Base-by-base conservation (phyloP, 1,140 invertebrate species). In the Drosophila malerkotliana region DNA sequence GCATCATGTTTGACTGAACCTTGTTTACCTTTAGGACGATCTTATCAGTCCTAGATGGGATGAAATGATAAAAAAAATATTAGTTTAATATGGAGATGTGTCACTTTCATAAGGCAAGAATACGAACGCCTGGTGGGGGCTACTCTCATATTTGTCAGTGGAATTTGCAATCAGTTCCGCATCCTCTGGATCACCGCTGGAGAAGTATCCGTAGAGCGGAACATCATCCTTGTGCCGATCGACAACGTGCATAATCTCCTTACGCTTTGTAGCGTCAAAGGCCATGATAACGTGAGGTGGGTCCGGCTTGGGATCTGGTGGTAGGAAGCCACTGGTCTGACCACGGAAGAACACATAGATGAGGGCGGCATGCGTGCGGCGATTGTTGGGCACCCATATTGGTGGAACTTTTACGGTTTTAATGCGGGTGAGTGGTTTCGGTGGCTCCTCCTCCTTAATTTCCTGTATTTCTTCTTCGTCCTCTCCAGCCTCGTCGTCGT, bases 231-330 rank as follows among this genome's bases (percentile, higher is more conserved):
- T 87, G 68, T 92, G 92, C 21, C 90, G 60, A 0, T 91, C 85
- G 7, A 92, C 87, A 2, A 93, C 64, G 12, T 92, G 90, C 39
- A 94, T 88, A 5, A 95, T 92, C n/a, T 94, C 94, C 55, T 92
- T 92, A 5, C 93, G 92, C 91, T 95, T 94, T 87, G 92, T 93
- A 7, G 94, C 93, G 56, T 94, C 94, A 77, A 93, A 94, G n/a
- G 93, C 92, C 76, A 95, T 91, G 1, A 93, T 92, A 1, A 95
- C 77, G 79, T 94, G 94, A 1, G 94, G 93, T 0, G 94, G 93
- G 10, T 93, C 91, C 4, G 93, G 92, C 15, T 92, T 87, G 0
- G 92, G 80, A 37, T 94, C 93, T 0, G 94, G 93, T 41, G 94
- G 92, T 21, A 94, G 88, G 55, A 94, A 92, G 2, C 92, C 89